phyloP scores from a whole-genome alignment of 2,797 vertebrate genomes.

The Spatula versicolor region DNA sequence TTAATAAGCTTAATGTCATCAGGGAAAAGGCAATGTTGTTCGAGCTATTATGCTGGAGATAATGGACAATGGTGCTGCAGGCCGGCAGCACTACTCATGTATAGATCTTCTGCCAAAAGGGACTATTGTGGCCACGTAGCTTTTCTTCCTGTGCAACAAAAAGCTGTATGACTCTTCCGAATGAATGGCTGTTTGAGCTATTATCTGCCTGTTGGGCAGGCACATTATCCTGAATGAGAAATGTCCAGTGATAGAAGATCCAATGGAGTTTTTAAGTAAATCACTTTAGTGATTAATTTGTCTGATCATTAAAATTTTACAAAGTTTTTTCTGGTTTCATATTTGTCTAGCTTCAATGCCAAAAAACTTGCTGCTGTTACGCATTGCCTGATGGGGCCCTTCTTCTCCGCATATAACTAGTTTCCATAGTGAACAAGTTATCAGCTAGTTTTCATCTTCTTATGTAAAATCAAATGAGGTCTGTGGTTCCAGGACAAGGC shows the following conservation, averaged over 20 bases:
- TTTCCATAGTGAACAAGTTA: neutral
- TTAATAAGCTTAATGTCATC: neutral
- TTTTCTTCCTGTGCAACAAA: slow-evolving; percentile 30
- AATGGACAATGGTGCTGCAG: slow-evolving; percentile 8
- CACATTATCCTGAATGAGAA: neutral
- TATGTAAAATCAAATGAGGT: neutral
- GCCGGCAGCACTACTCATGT: neutral
- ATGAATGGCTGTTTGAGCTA: neutral
- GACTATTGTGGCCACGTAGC: neutral
- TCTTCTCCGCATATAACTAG: neutral
- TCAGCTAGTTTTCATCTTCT: neutral
- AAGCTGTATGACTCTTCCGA: neutral
- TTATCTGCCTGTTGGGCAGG: neutral
- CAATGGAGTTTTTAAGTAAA: neutral
- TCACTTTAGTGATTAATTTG: neutral
- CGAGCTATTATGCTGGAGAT: neutral
- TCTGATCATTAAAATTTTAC: neutral
- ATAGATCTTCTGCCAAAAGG: neutral
- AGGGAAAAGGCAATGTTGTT: neutral
- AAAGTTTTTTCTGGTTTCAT: neutral
- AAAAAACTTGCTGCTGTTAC: neutral
- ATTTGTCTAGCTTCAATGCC: neutral
- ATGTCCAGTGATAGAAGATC: neutral
- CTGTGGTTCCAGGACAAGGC: neutral
- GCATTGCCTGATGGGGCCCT: neutral